These are phyloP conservation scores for Takifugu rubripes DNA, from an alignment of 2,797 vertebrate species.

Conservation along the genomic window DNA sequence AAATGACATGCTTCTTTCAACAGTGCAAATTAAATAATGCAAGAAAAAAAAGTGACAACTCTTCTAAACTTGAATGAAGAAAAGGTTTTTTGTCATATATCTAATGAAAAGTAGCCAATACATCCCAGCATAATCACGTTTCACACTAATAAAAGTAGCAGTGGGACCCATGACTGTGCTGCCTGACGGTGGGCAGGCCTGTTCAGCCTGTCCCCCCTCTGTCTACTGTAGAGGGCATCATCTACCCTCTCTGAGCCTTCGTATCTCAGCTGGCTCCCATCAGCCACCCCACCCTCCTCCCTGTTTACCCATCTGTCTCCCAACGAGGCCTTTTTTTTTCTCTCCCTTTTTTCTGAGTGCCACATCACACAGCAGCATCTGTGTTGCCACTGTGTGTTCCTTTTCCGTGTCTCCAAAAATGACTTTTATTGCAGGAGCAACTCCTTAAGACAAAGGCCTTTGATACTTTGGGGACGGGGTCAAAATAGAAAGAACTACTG, in stretches of 20 bases:
- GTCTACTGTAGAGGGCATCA: slow-evolving; percentile 80
- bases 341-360: slow-evolving; percentile 33
- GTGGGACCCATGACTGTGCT: not conserved
- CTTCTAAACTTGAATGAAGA: not conserved
- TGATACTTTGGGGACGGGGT: slow-evolving; percentile 49
- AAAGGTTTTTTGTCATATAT: too few relatives aligned
- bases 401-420: slow-evolving; percentile 54
- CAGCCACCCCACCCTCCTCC: slow-evolving; percentile 39
- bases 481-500: slow-evolving; percentile 56
- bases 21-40: not conserved
- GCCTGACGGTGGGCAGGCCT: slow-evolving; percentile 11
- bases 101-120: too few relatives aligned
- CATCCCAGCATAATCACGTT: not conserved
- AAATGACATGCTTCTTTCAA: not conserved
- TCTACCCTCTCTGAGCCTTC: slow-evolving; percentile 62
- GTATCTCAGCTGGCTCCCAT: slow-evolving; percentile 42
- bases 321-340: slow-evolving; percentile 12
- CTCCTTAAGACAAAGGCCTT: slow-evolving; percentile 66
- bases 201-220: slow-evolving; percentile 27
- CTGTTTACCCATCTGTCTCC: slow-evolving; percentile 60
- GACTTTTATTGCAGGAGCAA: slow-evolving; percentile 53
- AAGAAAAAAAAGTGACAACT: not conserved
- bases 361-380: slow-evolving; percentile 69
- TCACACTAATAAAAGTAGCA: not conserved
- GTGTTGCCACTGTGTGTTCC: slow-evolving; percentile 29